Percentiles rank a stretch among this genome's conserved stretches.
Conservation (phyloP, 2,113 vertebrate genomes). For the Bagarius yarrelli region DNA sequence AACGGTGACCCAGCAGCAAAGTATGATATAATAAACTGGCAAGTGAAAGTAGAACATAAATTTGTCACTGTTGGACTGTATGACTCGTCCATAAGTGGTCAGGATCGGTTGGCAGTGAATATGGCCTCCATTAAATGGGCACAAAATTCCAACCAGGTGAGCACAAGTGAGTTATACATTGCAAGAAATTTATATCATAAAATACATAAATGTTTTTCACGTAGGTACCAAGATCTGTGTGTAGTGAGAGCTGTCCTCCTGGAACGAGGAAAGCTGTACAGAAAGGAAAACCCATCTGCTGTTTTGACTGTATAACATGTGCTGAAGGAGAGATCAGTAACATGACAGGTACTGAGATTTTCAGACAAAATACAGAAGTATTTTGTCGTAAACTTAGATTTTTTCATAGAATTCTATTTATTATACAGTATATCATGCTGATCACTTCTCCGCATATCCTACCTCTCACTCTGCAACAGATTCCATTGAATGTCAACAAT, state of each 20-base stretch:
- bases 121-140: slow-evolving; percentile 31
- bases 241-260: slow-evolving; percentile 54
- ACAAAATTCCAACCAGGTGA: slow-evolving; percentile 35
- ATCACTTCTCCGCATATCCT: neutral
- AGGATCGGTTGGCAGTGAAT: slow-evolving; percentile 33
- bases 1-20: slow-evolving; percentile 64
- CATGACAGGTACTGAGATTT: slow-evolving; percentile 46
- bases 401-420: neutral
- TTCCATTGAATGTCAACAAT: slow-evolving; percentile 44
- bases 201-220: neutral
- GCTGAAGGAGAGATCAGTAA: slow-evolving; percentile 58
- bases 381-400: neutral
- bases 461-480: slow-evolving; percentile 41
- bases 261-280: slow-evolving; percentile 53
- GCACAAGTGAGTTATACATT: neutral
- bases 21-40: slow-evolving; percentile 74
- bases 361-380: neutral
- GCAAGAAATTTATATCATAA: too few relatives aligned
- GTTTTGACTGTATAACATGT: slow-evolving; percentile 57
- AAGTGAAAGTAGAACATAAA: slow-evolving; percentile 58
- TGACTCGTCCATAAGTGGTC: slow-evolving; percentile 47
- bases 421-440: slow-evolving; percentile 52
- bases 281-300: slow-evolving; percentile 55
- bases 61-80: slow-evolving; percentile 55
- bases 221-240: slow-evolving; percentile 49